Evolutionary conservation across 2,888 invertebrate genomes (phyloP).

Genomic region (Poecilus cupreus): DNA sequence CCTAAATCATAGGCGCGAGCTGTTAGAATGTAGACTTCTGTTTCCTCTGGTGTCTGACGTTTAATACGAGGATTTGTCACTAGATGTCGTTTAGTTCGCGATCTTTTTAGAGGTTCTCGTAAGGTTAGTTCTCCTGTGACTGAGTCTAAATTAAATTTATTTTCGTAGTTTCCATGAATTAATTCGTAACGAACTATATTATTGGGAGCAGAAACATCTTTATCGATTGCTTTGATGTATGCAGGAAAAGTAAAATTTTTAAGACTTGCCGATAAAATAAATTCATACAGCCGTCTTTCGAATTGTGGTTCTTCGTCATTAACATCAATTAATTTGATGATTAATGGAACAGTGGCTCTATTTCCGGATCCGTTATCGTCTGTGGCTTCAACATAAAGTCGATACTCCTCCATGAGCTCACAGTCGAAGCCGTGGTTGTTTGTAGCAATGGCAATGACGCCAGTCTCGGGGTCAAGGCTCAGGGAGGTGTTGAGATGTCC

Average conservation of each 20-base stretch:
- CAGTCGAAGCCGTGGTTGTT: constrained; percentile 87
- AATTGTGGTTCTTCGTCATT: constrained; percentile 93
- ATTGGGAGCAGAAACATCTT: constrained; percentile 89
- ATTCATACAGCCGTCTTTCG: constrained; percentile 85
- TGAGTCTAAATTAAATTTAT: constrained; percentile 84
- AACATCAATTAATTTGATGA: constrained; percentile 83
- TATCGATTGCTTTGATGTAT: constrained; percentile 88
- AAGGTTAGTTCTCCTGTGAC: constrained; percentile 85
- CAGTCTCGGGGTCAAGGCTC: constrained; percentile 84
- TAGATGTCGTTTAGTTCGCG: constrained; percentile 65
- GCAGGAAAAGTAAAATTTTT: constrained; percentile 85
- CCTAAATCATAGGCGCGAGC: constrained; percentile 91
- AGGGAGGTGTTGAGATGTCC: constrained; percentile 88
- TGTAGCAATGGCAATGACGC: constrained; percentile 86
- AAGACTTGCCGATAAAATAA: constrained; percentile 84
- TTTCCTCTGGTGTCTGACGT: constrained; percentile 11
- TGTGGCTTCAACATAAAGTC: constrained; percentile 89
- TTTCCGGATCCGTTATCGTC: constrained; percentile 90
- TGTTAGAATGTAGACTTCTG: constrained; percentile 50
- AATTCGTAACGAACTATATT: constrained; percentile 91
- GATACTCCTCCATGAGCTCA: constrained; percentile 84
- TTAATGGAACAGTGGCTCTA: constrained; percentile 82
- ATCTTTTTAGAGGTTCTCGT: constrained; percentile 72
- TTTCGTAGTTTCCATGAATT: constrained; percentile 83
- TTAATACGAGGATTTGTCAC: constrained; percentile 44